These are phyloP conservation scores for Ormyrus labotus DNA, from an alignment of 2,888 invertebrate genomes.

Conservation along the genomic window DNA sequence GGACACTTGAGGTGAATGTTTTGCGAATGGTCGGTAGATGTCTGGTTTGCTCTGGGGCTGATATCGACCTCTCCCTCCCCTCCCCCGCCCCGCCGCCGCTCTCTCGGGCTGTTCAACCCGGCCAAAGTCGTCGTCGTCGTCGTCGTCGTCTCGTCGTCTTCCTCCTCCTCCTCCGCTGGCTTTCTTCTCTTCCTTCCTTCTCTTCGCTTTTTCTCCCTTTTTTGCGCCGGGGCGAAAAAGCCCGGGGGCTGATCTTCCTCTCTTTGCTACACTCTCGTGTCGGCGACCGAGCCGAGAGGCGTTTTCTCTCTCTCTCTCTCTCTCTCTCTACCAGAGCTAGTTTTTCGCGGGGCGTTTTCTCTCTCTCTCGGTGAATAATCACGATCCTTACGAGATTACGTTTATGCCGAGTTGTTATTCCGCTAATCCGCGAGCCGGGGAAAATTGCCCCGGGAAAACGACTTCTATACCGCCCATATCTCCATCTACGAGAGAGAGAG, in stretches of 20 bases:
- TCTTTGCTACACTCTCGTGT: conserved; percentile 27
- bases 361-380: conserved; percentile 40
- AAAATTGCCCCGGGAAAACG: conserved; percentile 40
- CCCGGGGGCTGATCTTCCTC: conserved; percentile 59
- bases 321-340: conserved; percentile 24
- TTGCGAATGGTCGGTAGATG: conserved; percentile 76
- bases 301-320: conserved; percentile 24
- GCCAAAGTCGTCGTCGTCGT: background rate
- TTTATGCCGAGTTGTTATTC: conserved; percentile 54
- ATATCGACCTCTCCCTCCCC: conserved; percentile 72
- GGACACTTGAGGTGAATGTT: conserved; percentile 76
- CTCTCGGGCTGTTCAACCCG: background rate
- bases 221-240: conserved; percentile 44
- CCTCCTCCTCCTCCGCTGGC: conserved; percentile 2
- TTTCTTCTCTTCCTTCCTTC: conserved; percentile 16
- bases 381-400: conserved; percentile 57
- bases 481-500: too few relatives aligned
- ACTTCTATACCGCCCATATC: background rate
- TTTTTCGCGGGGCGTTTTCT: conserved; percentile 13
- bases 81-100: conserved; percentile 26
- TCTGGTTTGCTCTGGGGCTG: conserved; percentile 73
- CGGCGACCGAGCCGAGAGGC: too few relatives aligned
- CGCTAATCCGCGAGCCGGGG: conserved; percentile 48
- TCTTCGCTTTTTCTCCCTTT: conserved; percentile 40
- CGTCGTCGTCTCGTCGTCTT: background rate